Percentiles rank a stretch among this genome's conserved stretches.
These are phyloP conservation scores for Mesocricetus auratus DNA, from an alignment of 2,113 vertebrate species.

Conservation along the genomic window DNA sequence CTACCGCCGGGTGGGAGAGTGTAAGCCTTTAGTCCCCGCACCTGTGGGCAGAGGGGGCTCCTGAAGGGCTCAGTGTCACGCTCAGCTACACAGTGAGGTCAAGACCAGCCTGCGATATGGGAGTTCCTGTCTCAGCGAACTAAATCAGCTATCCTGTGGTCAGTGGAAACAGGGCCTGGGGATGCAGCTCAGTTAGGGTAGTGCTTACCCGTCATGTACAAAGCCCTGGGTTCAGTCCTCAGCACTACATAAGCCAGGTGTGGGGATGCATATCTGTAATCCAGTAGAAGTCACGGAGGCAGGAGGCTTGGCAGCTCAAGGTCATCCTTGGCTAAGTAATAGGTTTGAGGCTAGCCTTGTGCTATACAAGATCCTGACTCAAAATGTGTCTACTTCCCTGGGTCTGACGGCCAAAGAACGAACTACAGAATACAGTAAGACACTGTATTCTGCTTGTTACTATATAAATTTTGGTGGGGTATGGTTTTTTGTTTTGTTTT, in stretches of 20 bases:
- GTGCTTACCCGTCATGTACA: not conserved
- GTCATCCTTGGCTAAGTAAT: not conserved
- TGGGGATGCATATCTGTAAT: not conserved
- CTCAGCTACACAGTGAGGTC: not conserved
- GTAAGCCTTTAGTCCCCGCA: not conserved
- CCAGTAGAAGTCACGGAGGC: not conserved
- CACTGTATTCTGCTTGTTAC: not conserved
- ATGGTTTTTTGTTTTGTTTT: too few species aligned
- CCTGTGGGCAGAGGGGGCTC: accelerated
- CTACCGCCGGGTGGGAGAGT: too few species aligned
- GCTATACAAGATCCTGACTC: not conserved
- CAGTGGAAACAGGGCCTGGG: not conserved
- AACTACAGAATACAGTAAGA: not conserved
- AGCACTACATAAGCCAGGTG: not conserved
- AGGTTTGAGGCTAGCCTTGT: not conserved
- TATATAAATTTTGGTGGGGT: too few species aligned
- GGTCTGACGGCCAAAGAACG: not conserved
- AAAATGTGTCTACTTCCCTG: not conserved
- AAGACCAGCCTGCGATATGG: not conserved
- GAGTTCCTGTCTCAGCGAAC: not conserved
- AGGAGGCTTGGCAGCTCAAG: not conserved
- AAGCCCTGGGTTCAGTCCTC: not conserved
- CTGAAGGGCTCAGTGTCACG: not conserved
- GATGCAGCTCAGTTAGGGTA: not conserved
- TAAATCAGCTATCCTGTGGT: not conserved